phyloP scores from a whole-genome alignment of 2,113 vertebrate genomes.

The Columbina picui region DNA sequence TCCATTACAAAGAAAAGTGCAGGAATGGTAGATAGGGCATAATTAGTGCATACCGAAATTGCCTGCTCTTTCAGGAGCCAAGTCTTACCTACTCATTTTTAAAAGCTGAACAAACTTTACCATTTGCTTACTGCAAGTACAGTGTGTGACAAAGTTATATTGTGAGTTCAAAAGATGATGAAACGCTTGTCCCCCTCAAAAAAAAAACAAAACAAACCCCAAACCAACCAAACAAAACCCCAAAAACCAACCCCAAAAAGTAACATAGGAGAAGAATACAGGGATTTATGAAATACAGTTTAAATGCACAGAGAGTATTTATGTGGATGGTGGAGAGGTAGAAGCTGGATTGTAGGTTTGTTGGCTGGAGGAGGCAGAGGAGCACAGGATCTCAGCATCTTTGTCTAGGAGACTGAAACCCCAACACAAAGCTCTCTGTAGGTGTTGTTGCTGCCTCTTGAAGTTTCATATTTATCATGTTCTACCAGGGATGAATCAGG shows the following conservation, averaged over 20 bases:
- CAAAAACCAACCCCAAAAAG: not conserved
- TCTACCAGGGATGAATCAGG: not conserved
- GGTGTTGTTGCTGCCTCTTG: not conserved
- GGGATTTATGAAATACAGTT: not conserved
- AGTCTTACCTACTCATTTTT: not conserved
- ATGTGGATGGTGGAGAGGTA: not conserved
- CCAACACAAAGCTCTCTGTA: not conserved
- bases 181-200: not conserved
- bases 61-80: not conserved
- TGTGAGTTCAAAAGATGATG: not conserved
- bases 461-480: not conserved
- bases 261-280: not conserved
- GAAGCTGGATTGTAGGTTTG: not conserved
- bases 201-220: no score
- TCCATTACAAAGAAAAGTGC: not conserved
- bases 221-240: not conserved
- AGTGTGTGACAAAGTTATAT: not conserved
- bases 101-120: not conserved
- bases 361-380: not conserved
- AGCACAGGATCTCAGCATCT: not conserved
- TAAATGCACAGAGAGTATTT: not conserved
- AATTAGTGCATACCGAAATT: not conserved
- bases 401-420: not conserved
- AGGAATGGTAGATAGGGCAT: not conserved
- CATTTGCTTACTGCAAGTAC: rapidly evolving